Evolutionary conservation across 2,113 vertebrate species (phyloP).

Genomic region (Haemorhous mexicanus): DNA sequence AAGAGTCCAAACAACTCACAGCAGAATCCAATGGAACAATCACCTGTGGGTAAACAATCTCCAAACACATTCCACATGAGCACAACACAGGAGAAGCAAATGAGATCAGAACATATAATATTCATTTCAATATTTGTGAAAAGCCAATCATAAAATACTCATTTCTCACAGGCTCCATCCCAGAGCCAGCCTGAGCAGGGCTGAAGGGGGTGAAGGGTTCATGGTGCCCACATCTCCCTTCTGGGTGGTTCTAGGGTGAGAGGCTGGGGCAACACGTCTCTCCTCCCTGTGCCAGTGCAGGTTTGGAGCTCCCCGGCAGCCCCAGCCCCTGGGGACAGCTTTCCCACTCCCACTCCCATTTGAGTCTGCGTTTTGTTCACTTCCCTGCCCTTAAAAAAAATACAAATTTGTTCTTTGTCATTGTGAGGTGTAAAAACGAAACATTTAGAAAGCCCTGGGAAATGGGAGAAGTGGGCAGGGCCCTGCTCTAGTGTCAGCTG

Average conservation of each 20-base stretch:
- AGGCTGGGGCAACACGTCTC: background rate
- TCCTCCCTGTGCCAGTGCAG: background rate
- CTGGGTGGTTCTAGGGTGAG: no score
- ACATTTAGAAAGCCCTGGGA: no score
- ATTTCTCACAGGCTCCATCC: background rate
- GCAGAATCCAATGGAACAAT: no score
- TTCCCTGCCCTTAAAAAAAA: background rate
- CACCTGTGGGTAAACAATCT: no score
- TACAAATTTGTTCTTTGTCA: background rate
- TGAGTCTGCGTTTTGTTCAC: accelerated
- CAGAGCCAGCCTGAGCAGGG: no score
- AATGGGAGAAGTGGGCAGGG: background rate
- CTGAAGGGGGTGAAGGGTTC: background rate
- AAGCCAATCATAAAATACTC: no score
- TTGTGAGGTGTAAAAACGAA: background rate
- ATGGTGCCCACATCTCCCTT: accelerated
- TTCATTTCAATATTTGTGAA: no score
- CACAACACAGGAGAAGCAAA: no score
- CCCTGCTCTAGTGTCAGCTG: accelerated
- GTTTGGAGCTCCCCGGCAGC: no score
- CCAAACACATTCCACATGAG: no score
- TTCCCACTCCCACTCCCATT: background rate
- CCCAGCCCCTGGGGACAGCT: background rate
- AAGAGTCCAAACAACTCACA: no score
- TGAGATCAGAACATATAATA: no score